A percentile compares a stretch with the other conserved stretches of the same genome.
Evolutionary conservation across 2,113 vertebrate species (phyloP).

Genomic region (Telmatochromis sp.): DNA sequence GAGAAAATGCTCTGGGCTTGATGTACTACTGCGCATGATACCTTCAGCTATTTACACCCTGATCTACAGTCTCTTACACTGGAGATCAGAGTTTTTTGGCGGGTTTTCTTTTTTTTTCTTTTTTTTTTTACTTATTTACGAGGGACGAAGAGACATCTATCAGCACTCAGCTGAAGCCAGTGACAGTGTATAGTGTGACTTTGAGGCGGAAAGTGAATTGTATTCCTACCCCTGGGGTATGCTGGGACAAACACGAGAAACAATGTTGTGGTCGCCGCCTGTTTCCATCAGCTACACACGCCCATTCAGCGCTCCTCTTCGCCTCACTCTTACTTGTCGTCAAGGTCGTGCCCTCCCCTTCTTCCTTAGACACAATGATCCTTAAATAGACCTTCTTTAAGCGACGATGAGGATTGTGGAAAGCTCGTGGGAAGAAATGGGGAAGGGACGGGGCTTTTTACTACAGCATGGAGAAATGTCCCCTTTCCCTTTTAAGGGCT

Average conservation of each 20-base stretch:
- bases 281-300: not conserved
- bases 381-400: constrained; percentile 51
- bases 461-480: constrained; percentile 44
- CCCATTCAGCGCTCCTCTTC: not conserved
- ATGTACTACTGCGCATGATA: not conserved
- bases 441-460: constrained; percentile 5
- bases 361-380: not conserved
- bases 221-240: constrained; percentile 24
- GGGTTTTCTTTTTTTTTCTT: constrained; percentile 10
- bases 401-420: constrained; percentile 25
- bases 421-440: constrained; percentile 25
- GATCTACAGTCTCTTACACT: constrained; percentile 40
- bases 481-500: constrained; percentile 44
- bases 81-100: constrained; percentile 6
- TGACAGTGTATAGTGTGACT: constrained; percentile 46
- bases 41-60: constrained; percentile 39
- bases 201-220: constrained; percentile 36
- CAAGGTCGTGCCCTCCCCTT: constrained; percentile 15
- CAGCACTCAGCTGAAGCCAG: constrained; percentile 38
- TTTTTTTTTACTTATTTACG: constrained; percentile 52
- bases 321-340: not conserved
- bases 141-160: constrained; percentile 32
- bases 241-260: constrained; percentile 16
- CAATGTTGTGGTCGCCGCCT: constrained; percentile 19
- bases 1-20: not conserved